A percentile compares a stretch with the other conserved stretches of the same genome.
phyloP scores from a whole-genome alignment of 2,113 vertebrate genomes.

The Apodemus speciosus region DNA sequence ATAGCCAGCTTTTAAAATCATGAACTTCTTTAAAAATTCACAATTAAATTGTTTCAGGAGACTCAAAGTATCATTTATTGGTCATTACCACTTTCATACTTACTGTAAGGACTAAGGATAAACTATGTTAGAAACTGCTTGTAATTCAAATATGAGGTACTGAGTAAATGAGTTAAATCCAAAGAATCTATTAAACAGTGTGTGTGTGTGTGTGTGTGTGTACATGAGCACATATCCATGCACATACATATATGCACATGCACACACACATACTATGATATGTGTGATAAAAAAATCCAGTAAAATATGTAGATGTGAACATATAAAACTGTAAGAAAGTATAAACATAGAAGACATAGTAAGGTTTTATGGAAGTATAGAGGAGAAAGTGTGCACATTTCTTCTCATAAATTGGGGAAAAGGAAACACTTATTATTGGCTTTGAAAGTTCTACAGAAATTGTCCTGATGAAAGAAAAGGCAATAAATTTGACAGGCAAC shows the following conservation, averaged over 20 bases:
- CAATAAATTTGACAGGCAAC: neutral
- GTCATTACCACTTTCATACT: neutral
- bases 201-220: neutral
- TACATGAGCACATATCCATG: neutral
- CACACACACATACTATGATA: neutral
- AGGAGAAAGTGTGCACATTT: neutral
- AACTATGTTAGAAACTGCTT: neutral
- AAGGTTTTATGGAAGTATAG: neutral
- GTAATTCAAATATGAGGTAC: neutral
- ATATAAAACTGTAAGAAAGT: neutral
- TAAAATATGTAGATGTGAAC: neutral
- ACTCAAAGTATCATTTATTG: conserved; percentile 3
- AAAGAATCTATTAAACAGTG: neutral
- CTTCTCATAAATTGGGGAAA: neutral
- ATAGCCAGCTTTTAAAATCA: conserved; percentile 31
- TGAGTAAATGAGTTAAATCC: neutral
- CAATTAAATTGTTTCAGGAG: neutral
- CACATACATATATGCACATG: neutral
- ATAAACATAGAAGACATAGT: neutral
- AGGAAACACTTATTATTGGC: neutral
- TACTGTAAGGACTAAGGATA: neutral
- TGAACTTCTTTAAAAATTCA: neutral
- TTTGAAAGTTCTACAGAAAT: conserved; percentile 1
- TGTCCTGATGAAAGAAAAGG: neutral
- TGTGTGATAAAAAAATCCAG: neutral